phyloP scores from a whole-genome alignment of 2,113 vertebrate species.

The Aythya baeri region DNA sequence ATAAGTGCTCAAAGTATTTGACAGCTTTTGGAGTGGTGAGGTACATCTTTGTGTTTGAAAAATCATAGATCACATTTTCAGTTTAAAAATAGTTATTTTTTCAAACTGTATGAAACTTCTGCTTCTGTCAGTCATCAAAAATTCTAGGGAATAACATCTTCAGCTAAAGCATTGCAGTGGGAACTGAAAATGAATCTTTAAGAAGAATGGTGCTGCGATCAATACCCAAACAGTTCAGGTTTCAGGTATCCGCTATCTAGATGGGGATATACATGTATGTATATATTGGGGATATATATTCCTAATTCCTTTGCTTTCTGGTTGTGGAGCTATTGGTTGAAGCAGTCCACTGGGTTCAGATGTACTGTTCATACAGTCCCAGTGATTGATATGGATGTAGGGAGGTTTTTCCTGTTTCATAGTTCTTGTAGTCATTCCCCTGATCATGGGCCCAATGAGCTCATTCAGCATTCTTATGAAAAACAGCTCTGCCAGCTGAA shows the following conservation, averaged over 20 bases:
- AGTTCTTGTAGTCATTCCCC: background rate
- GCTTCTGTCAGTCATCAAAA: background rate
- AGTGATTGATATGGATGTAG: background rate
- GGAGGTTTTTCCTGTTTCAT: background rate
- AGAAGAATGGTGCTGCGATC: background rate
- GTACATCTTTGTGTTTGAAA: background rate
- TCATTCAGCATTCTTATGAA: background rate
- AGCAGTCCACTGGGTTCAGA: background rate
- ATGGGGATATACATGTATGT: background rate
- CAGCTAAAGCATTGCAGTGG: background rate
- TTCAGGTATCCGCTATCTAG: background rate
- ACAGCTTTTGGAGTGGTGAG: background rate
- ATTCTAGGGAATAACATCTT: background rate
- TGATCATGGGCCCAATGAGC: background rate
- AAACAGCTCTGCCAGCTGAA: conserved; percentile 28
- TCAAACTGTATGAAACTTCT: background rate
- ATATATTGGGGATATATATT: too few species aligned
- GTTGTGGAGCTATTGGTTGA: background rate
- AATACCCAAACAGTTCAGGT: background rate
- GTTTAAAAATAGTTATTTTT: background rate
- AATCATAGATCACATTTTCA: background rate
- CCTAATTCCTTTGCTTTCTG: conserved; percentile 33
- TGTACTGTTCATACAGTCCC: background rate
- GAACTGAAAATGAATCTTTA: background rate
- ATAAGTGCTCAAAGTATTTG: background rate